A percentile compares a stretch with the other conserved stretches of the same genome.
Evolutionary conservation across 2,888 invertebrate genomes (phyloP).

Genomic region (Phytoseiulus persimilis): DNA sequence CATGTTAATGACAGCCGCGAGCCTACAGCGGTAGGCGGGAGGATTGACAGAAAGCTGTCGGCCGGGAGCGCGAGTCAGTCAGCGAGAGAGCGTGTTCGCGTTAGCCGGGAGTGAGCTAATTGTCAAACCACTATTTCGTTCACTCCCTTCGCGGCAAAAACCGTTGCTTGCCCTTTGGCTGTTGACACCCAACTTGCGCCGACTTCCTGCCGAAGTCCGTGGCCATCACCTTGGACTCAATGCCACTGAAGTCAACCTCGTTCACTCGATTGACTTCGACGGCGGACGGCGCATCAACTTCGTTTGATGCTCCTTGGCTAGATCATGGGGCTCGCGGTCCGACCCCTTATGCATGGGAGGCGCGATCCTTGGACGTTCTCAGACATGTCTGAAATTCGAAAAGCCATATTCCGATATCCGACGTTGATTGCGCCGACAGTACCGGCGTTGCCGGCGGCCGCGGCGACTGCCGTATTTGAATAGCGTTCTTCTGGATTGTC

Average conservation of each 20-base stretch:
- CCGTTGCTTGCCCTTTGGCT: neutral
- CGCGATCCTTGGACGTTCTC: too few species aligned
- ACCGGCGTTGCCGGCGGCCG: neutral
- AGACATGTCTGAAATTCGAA: neutral
- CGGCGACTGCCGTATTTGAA: neutral
- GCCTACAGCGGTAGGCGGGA: neutral
- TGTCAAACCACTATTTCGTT: neutral
- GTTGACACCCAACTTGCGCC: conserved; percentile 7
- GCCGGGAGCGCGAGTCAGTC: too few species aligned
- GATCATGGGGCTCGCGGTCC: neutral
- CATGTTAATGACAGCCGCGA: neutral
- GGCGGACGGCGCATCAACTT: neutral
- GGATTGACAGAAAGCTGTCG: neutral
- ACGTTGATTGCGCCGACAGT: neutral
- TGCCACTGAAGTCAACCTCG: conserved; percentile 6
- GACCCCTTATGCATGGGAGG: too few species aligned
- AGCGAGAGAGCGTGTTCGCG: neutral
- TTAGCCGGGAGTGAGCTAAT: neutral
- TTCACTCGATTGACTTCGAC: neutral
- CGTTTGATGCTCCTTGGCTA: neutral
- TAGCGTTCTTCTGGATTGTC: neutral
- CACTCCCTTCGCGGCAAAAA: neutral
- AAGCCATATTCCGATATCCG: neutral
- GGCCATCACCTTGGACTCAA: conserved; percentile 38
- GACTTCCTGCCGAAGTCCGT: conserved; percentile 36